Evolutionary conservation across 2,888 invertebrate species (phyloP).

Genomic region (Caenorhabditis uteleia): DNA sequence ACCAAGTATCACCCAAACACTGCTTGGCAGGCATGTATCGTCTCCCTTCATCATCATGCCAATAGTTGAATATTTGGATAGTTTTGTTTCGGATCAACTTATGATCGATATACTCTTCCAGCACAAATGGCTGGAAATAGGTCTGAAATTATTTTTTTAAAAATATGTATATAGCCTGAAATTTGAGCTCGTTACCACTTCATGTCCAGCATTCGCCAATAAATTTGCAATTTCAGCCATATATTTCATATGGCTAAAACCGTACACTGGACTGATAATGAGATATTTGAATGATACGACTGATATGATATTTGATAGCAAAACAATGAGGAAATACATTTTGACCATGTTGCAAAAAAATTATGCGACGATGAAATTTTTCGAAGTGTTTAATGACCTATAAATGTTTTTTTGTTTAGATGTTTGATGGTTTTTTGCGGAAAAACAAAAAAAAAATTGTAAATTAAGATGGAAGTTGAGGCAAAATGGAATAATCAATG

Average conservation of each 20-base stretch:
- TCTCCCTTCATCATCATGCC: slow-evolving; percentile 19
- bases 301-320: no score
- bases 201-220: slow-evolving; percentile 34
- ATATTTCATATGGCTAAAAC: slow-evolving; percentile 35
- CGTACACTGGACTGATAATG: slow-evolving; percentile 29
- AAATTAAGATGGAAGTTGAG: no score
- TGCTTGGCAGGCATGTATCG: slow-evolving; percentile 5
- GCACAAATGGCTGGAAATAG: slow-evolving; percentile 26
- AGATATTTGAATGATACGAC: slow-evolving; percentile 30
- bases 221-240: slow-evolving; percentile 27
- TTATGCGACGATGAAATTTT: no score
- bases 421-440: no score
- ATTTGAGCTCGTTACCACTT: slow-evolving; percentile 22
- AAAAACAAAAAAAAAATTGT: no score
- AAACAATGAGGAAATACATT: no score
- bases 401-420: slow-evolving; percentile 8
- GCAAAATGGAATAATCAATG: no score
- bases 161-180: no score
- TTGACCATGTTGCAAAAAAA: no score
- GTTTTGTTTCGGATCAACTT: slow-evolving; percentile 10
- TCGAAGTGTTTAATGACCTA: not conserved
- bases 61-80: slow-evolving; percentile 17
- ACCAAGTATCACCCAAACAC: slow-evolving; percentile 17
- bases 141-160: slow-evolving; percentile 18
- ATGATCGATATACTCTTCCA: slow-evolving; percentile 18